phyloP scores from a whole-genome alignment of 1,140 invertebrate species.

The Drosophila mojavensis region DNA sequence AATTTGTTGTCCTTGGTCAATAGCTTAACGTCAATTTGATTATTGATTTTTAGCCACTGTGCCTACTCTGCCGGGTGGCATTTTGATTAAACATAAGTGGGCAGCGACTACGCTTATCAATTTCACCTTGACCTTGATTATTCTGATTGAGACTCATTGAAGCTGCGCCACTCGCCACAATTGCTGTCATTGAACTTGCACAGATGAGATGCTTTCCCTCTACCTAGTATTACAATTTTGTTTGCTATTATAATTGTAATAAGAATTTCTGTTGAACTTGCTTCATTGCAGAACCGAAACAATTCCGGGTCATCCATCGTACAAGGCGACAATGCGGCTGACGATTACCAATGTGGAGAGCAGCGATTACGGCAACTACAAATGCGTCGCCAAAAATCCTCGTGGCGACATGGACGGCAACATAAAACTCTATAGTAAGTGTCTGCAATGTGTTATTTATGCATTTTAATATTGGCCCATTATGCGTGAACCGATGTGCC shows the following conservation, averaged over 20 bases:
- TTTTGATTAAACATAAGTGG: conserved; percentile 66
- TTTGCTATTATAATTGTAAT: neutral
- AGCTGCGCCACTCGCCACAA: conserved; percentile 30
- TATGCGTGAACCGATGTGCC: conserved; percentile 10
- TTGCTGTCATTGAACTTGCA: conserved; percentile 74
- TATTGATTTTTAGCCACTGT: conserved; percentile 41
- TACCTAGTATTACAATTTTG: neutral
- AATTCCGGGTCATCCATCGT: conserved; percentile 88
- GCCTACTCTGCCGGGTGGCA: conserved; percentile 52
- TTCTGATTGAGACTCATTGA: conserved; percentile 64
- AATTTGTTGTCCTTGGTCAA: no score
- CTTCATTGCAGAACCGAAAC: conserved; percentile 86
- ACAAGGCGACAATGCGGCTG: conserved; percentile 93
- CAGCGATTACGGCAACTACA: conserved; percentile 94
- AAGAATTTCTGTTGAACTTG: neutral
- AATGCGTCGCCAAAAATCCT: conserved; percentile 96
- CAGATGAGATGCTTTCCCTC: conserved; percentile 4
- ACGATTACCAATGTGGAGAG: conserved; percentile 90
- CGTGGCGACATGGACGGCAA: conserved; percentile 95
- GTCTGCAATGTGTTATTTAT: conserved; percentile 59
- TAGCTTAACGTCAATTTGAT: no score
- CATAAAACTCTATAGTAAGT: conserved; percentile 95
- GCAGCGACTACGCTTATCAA: conserved; percentile 59
- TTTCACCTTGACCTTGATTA: conserved; percentile 79
- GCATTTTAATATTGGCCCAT: conserved; percentile 62